Base-by-base conservation (phyloP, 2,797 vertebrate species). In the Carapus acus region DNA sequence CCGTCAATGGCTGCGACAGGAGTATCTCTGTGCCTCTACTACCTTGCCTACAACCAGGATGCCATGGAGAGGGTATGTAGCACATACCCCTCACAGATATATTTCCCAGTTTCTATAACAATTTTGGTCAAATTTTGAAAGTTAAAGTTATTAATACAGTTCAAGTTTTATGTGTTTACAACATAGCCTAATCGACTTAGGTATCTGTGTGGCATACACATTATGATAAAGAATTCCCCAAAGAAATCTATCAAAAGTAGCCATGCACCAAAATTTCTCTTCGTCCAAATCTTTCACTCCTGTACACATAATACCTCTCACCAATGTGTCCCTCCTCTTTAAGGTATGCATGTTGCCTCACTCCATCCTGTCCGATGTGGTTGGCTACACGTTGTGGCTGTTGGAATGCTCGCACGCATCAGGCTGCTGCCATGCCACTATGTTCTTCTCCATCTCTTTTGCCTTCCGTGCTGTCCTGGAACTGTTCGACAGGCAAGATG, bases 361-460 rank as follows among this genome's bases (percentile, higher is more conserved):
- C 78, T 89, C 92, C 7, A 90, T 97, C 72, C 87, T 99, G 44
- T 90, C 92, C 16, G 96, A 98, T 53, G 93, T 99, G 54, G 96
- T 99, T 53, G 93, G 89, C 71, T 99, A 99, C 74, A 98, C 96
- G 1, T 84, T 99, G 52, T 99, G 96, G 96, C 86, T 99, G 64
- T 88, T 99, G 89, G 96, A 99, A 62, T 99, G 96, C 78, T 99
- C 96, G 21, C 96, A 99, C 0, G 96, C 94, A 8, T 98, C 96
- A 0, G 96, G 96, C 60, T 96, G 96, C 85, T 99, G 96, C 82
- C 96, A 99, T 18, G 96, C 96, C 70, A 99, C 96, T 71, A 98
- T 99, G 96, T 99, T 99, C 85, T 99, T 99, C 83, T 98, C 96
- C 64, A 99, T 99, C 80, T 97, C 93, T 69, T 99, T 99, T 81